phyloP scores from a whole-genome alignment of 2,888 invertebrate genomes.

The Tenthredo mesomela region DNA sequence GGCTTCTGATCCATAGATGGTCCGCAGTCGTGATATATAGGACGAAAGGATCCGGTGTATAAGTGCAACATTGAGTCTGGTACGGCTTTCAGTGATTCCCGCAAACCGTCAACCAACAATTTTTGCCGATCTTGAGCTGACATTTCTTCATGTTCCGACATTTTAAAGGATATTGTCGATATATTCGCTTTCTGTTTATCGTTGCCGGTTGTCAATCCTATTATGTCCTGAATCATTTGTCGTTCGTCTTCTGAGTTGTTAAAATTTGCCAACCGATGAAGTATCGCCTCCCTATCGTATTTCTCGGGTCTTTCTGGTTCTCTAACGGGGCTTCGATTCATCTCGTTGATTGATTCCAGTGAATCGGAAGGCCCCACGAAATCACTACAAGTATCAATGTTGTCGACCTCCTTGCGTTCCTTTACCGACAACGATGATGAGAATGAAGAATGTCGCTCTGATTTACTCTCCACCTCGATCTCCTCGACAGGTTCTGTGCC shows the following conservation, averaged over 20 bases:
- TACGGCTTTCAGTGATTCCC: neutral
- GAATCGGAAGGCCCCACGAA: neutral
- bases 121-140: neutral
- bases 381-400: neutral
- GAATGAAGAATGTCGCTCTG: neutral
- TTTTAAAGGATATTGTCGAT: neutral
- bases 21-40: conserved; percentile 63
- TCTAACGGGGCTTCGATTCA: neutral
- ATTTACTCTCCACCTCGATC: conserved; percentile 1
- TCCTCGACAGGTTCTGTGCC: neutral
- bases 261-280: neutral
- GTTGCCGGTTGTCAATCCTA: conserved; percentile 60
- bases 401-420: neutral
- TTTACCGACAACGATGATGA: neutral
- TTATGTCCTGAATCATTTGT: neutral
- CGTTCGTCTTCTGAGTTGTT: neutral
- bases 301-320: neutral
- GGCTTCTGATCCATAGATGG: conserved; percentile 67
- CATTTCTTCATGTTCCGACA: neutral
- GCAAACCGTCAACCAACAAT: conserved; percentile 15
- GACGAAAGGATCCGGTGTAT: conserved; percentile 44
- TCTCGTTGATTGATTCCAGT: neutral
- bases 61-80: conserved; percentile 56
- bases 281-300: conserved; percentile 21
- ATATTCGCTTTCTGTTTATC: neutral